These are phyloP conservation scores for Neuroscelio doddi DNA, from an alignment of 2,888 invertebrate species.

Conservation along the genomic window DNA sequence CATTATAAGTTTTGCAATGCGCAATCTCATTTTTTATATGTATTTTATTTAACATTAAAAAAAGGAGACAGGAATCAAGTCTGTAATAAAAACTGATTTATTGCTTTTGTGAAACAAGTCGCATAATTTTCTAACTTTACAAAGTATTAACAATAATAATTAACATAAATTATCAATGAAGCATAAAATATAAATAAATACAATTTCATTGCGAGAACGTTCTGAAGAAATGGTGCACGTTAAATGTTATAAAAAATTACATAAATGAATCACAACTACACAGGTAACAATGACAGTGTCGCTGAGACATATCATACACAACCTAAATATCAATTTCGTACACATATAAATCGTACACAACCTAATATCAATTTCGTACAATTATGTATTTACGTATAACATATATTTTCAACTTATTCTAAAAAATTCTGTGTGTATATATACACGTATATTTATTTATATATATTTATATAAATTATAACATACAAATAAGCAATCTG, in stretches of 20 bases:
- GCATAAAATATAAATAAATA: conserved; percentile 4
- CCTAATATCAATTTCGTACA: conserved; percentile 19
- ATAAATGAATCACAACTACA: conserved; percentile 17
- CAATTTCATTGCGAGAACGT: conserved; percentile 12
- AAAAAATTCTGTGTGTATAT: conserved; percentile 49
- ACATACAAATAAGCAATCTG: conserved; percentile 60
- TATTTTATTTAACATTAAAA: too few relatives aligned
- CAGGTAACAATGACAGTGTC: conserved; percentile 22
- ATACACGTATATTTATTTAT: conserved; percentile 45
- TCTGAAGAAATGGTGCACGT: conserved; percentile 13
- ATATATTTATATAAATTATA: conserved; percentile 56
- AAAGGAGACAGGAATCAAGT: too few relatives aligned
- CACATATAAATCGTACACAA: conserved; percentile 23
- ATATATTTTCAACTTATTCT: conserved; percentile 19
- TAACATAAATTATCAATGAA: conserved; percentile 23
- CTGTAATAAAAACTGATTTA: conserved; percentile 24
- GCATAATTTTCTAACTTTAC: conserved; percentile 6
- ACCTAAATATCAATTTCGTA: conserved; percentile 19
- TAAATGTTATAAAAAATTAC: conserved; percentile 12
- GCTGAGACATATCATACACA: conserved; percentile 23
- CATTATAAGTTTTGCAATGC: too few relatives aligned
- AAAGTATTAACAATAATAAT: conserved; percentile 13
- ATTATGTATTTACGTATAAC: conserved; percentile 14
- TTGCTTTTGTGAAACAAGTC: conserved; percentile 19
- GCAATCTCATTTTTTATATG: too few relatives aligned